Percentiles rank a stretch among this genome's conserved stretches.
Evolutionary conservation across 2,888 invertebrate species (phyloP).

Genomic region (Drosophila hamatofila): DNA sequence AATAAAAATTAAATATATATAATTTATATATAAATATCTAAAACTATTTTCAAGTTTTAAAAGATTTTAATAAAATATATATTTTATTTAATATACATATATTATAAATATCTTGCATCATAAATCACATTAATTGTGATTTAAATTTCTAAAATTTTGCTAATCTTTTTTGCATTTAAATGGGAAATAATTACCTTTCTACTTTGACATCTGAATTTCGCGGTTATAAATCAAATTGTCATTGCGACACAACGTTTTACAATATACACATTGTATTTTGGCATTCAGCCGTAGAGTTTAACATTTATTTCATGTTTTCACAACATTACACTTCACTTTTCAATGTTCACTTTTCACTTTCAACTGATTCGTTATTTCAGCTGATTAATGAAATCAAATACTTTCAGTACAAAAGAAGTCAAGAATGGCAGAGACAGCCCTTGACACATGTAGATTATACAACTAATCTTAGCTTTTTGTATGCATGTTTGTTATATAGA

Average conservation of each 20-base stretch:
- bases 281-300: background rate
- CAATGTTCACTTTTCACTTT: constrained; percentile 2
- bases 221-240: constrained; percentile 21
- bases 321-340: background rate
- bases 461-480: too few species aligned
- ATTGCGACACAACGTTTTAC: background rate
- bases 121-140: background rate
- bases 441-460: background rate
- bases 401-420: background rate
- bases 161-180: background rate
- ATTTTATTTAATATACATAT: too few species aligned
- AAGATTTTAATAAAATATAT: too few species aligned
- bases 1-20: too few species aligned
- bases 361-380: constrained; percentile 22
- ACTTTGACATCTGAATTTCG: background rate
- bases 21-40: too few species aligned
- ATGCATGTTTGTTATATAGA: too few species aligned
- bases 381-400: constrained; percentile 31
- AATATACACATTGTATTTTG: background rate
- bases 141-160: background rate
- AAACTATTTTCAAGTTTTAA: too few species aligned
- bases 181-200: background rate
- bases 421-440: background rate
- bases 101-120: too few species aligned
- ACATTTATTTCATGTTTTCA: constrained; percentile 28